A percentile compares a stretch with the other conserved stretches of the same genome.
These are phyloP conservation scores for Mastomys natalensis DNA, from an alignment of 2,113 vertebrate species.

Conservation along the genomic window DNA sequence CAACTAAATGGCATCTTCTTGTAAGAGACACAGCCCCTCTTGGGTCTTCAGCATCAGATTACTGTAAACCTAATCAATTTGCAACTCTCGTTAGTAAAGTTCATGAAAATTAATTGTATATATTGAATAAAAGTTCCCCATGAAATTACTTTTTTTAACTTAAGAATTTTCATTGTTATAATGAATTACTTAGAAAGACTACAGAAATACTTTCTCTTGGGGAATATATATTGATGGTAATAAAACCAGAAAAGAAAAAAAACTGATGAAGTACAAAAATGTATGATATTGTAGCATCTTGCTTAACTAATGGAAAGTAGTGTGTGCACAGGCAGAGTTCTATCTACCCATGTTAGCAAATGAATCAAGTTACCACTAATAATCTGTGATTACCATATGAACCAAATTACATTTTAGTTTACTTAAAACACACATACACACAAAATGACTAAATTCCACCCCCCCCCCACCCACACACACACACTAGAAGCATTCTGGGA, in stretches of 20 bases:
- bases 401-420: neutral
- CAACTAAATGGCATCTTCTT: neutral
- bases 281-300: constrained; percentile 18
- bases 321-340: neutral
- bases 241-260: constrained; percentile 28
- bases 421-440: neutral
- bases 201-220: constrained; percentile 63
- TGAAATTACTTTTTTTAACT: constrained; percentile 79
- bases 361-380: neutral
- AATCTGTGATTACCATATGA: neutral
- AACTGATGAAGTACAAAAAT: constrained; percentile 27
- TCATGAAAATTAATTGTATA: constrained; percentile 81
- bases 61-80: constrained; percentile 79
- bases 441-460: neutral
- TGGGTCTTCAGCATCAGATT: constrained; percentile 62
- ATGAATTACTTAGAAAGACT: constrained; percentile 55
- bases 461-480: no score
- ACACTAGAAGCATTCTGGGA: neutral
- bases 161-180: constrained; percentile 73
- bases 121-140: constrained; percentile 77
- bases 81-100: constrained; percentile 79
- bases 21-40: constrained; percentile 19
- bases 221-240: neutral
- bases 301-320: neutral
- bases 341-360: neutral